Evolutionary conservation across 2,113 vertebrate species (phyloP), one percentile per base, ranked within the genome.

Genomic region (Gallinago media): DNA sequence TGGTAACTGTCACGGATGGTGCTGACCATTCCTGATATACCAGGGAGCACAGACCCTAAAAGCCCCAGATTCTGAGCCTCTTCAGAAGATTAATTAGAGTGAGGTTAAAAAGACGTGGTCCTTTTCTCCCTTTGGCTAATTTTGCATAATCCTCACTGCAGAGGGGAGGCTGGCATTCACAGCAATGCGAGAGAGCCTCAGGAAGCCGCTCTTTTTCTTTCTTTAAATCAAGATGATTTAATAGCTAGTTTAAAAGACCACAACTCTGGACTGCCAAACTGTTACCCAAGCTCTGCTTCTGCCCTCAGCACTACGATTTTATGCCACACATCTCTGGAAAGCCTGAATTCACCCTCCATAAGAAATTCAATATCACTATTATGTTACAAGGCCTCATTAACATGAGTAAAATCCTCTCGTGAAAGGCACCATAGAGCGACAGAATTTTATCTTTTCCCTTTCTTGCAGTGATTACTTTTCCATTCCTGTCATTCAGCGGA

Each of bases 401-500:
- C 77, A 78, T 87, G 84, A 92, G 52, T 87, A 85, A 96, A 94
- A 94, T 82, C 80, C 61, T 91, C 91, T 94, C 2, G 0, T 92
- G 86, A 96, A 94, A 96, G 86, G 70, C 91, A 58, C 62, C 88
- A 70, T 1, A 81, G 58, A 97, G 89, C 0, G 8, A 58, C 29
- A 56, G 91, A 90, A 92, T 91, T 97, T 97, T 96, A 96, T 96
- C 86, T 94, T 68, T 76, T 92, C 61, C 55, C 32, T 95, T 94
- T 91, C 80, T 82, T 82, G 84, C 49, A 78, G 83, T 73, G 86
- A 95, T 96, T 96, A 94, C 80, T 81, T 91, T 87, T 66, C 73
- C 76, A 91, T 89, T 90, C 83, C 74, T 89, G 86, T 91, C 83
- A 89, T 77, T 94, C 96, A 94, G 85, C 56, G 86, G 76, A 94